Percentiles rank a stretch among this genome's conserved stretches.
These are phyloP conservation scores for Caenorhabditis becei DNA, from an alignment of 2,888 invertebrate genomes.

Conservation along the genomic window DNA sequence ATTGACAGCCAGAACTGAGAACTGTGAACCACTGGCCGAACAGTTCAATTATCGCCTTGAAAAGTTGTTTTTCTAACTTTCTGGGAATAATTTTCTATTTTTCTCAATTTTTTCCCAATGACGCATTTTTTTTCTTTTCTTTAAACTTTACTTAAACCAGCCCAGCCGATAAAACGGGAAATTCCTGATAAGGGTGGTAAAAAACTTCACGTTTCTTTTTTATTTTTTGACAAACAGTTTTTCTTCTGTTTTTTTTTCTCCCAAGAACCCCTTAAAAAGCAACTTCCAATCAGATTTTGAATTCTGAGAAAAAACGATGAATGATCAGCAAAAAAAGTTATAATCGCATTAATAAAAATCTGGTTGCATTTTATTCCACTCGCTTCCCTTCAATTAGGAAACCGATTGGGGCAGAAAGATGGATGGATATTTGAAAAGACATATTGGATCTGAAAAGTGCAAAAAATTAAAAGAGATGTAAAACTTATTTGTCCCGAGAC, in stretches of 20 bases:
- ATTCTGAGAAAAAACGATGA: not conserved
- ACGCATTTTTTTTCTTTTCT: too few relatives aligned
- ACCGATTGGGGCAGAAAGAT: slow-evolving; percentile 22
- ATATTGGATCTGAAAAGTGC: slow-evolving; percentile 41
- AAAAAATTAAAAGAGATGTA: slow-evolving; percentile 17
- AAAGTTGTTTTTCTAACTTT: not conserved
- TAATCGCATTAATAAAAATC: slow-evolving; percentile 43
- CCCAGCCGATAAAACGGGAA: too few relatives aligned
- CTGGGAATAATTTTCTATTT: slow-evolving; percentile 1
- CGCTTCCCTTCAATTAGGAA: slow-evolving; percentile 1
- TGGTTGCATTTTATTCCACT: slow-evolving; percentile 32
- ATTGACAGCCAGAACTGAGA: slow-evolving; percentile 25
- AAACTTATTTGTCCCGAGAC: not conserved
- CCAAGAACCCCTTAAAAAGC: too few relatives aligned
- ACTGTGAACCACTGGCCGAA: slow-evolving; percentile 25
- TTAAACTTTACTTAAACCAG: too few relatives aligned
- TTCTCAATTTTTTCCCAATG: slow-evolving; percentile 9
- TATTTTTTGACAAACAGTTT: too few relatives aligned
- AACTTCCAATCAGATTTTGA: too few relatives aligned
- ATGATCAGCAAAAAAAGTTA: slow-evolving; percentile 24
- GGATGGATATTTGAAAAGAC: slow-evolving; percentile 66
- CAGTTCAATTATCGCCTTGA: slow-evolving; percentile 7
- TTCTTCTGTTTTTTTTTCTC: too few relatives aligned
- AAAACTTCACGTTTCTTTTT: too few relatives aligned
- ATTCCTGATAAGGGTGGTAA: too few relatives aligned